Evolutionary conservation across 1,140 invertebrate species (phyloP), one percentile per base, ranked within the genome.

Genomic region (Cecropterus lyciades): DNA sequence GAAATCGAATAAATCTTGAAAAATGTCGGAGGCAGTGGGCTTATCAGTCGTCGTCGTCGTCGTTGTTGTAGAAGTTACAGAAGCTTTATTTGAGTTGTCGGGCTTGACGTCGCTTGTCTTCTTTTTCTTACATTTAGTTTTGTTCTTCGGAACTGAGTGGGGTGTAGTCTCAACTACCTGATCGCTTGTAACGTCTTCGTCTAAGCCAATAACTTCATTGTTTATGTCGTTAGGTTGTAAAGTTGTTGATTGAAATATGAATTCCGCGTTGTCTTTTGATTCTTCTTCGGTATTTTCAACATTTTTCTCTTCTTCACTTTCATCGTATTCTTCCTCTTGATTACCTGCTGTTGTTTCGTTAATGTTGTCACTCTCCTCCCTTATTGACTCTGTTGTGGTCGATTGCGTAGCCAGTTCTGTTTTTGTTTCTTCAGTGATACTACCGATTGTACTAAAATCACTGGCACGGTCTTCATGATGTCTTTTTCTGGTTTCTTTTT

Each of bases 111-210:
- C 16, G 11, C 77, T 70, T 56, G 72, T 72, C 77, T 88, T 88
- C 69, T 89, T 92, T 69, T 89, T 92, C 70, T 89, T 86, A 57
- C 87, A 90, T 74, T 88, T 91, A 3, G 74, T 85, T 70, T 89
- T 89, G 49, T 80, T 87, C 67, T 83, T 88, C 14, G 72, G 52
- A 24, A 42, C 40, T 8, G 78, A 48, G 30, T 66, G 51, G 42
- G 73, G 51, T 43, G 85, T 69, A 40, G 79, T 68, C 8, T 55
- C 77, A n/a, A 80, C 40, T 13, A 69, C 67, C 52, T 70, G 63
- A 70, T 79, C 70, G 11, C 75, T 87, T 57, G 75, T 74, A 48
- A 67, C 62, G 8, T 56, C 16, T 33, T 79, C 72, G 52, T 79
- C 68, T n/a, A 37, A 51, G 30, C 71, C 64, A n/a, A 42, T 66